These are phyloP conservation scores for Hydrophis major DNA, from an alignment of 2,797 vertebrate species.

Conservation along the genomic window DNA sequence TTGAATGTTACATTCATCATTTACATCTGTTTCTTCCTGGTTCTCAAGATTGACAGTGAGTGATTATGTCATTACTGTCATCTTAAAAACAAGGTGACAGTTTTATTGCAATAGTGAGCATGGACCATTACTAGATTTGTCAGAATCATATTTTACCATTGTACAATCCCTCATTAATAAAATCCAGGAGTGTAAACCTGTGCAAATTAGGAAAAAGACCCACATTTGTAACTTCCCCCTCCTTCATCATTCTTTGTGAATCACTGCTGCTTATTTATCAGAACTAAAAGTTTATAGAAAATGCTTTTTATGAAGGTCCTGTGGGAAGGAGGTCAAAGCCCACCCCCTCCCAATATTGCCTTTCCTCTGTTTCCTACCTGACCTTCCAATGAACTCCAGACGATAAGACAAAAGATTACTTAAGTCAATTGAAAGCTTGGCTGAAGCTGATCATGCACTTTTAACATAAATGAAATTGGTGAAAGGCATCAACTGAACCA, in stretches of 20 bases:
- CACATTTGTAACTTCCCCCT: rapidly evolving
- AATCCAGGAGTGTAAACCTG: not conserved
- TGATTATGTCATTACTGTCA: not conserved
- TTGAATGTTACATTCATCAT: not conserved
- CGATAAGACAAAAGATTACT: not conserved
- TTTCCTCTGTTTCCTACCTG: not conserved
- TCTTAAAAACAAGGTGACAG: constrained; percentile 10
- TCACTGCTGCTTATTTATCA: not conserved
- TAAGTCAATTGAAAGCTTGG: not conserved
- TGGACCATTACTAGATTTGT: not conserved
- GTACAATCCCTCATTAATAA: not conserved
- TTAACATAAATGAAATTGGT: not conserved
- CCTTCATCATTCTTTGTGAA: not conserved
- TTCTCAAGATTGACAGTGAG: not conserved
- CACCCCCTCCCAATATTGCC: not conserved
- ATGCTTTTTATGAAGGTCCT: not conserved
- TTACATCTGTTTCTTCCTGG: not conserved
- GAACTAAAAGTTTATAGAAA: not conserved
- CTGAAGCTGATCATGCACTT: not conserved
- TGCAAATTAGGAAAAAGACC: not conserved
- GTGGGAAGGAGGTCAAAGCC: not conserved
- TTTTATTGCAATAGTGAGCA: constrained; percentile 17
- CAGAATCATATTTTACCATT: not conserved
- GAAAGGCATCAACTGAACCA: not conserved
- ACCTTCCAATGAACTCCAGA: not conserved